phyloP scores from a whole-genome alignment of 2,113 vertebrate genomes.

The Pluvianellus socialis region DNA sequence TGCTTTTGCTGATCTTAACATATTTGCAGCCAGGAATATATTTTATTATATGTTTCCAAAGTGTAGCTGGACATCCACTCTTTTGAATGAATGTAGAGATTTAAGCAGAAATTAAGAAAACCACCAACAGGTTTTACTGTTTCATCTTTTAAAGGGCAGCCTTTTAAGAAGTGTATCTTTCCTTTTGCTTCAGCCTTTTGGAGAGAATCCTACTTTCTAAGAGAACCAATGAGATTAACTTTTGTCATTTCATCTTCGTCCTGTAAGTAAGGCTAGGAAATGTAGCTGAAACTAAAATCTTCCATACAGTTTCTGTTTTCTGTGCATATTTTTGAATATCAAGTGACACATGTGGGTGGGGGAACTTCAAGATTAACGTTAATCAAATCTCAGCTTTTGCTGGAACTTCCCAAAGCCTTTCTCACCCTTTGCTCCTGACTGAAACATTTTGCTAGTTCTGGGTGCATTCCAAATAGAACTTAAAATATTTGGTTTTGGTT shows the following conservation, averaged over 20 bases:
- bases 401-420: constrained; percentile 66
- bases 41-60: background rate
- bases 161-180: background rate
- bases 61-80: background rate
- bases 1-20: background rate
- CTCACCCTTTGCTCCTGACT: constrained; percentile 36
- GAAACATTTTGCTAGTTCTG: constrained; percentile 26
- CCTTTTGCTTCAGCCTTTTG: background rate
- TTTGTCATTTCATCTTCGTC: background rate
- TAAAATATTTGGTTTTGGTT: background rate
- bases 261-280: background rate
- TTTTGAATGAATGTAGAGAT: background rate
- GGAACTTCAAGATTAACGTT: constrained; percentile 51
- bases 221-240: background rate
- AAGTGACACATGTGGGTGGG: constrained; percentile 64
- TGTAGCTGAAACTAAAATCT: constrained; percentile 54
- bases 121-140: background rate
- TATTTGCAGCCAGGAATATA: background rate
- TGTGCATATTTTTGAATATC: constrained; percentile 45
- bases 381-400: constrained; percentile 64
- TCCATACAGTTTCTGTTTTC: constrained; percentile 51
- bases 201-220: background rate
- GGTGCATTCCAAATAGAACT: constrained; percentile 41
- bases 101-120: background rate
- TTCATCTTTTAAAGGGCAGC: background rate